A percentile compares a stretch with the other conserved stretches of the same genome.
Conservation (phyloP, 2,888 invertebrate species). For the Himalopsyche tibetana region DNA sequence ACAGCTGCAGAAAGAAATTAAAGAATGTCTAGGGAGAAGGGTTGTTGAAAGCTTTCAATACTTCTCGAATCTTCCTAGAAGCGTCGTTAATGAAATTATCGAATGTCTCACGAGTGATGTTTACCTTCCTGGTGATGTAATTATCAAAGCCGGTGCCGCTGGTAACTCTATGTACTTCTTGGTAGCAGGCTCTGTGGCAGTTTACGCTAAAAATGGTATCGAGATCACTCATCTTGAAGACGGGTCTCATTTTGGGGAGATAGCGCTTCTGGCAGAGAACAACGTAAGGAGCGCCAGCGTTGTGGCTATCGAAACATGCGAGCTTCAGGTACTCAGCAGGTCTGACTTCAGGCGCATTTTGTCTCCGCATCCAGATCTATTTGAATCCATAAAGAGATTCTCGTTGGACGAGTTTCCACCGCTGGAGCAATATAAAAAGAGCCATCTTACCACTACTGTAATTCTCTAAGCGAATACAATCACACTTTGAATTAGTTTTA, state of each 20-base stretch:
- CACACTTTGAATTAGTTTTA: no score
- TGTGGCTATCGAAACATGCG: conserved; percentile 18
- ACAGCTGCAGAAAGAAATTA: conserved; percentile 12
- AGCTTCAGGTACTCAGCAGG: background rate
- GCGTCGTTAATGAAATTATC: background rate
- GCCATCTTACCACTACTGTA: background rate
- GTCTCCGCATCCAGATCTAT: background rate
- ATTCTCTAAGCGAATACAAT: background rate
- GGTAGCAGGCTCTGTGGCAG: background rate
- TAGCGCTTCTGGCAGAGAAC: background rate
- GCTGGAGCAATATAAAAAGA: background rate
- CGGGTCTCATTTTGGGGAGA: conserved; percentile 4
- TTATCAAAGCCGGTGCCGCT: background rate
- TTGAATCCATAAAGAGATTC: background rate
- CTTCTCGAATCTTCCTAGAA: background rate
- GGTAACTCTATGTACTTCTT: conserved; percentile 44
- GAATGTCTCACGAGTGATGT: background rate
- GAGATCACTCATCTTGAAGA: conserved; percentile 17
- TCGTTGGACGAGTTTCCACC: background rate
- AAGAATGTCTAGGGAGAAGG: background rate
- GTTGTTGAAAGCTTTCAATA: background rate
- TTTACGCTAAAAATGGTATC: background rate
- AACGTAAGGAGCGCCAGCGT: background rate
- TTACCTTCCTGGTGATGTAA: conserved; percentile 10
- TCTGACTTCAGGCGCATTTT: background rate